Conservation (phyloP, 1,140 invertebrate species). For the Lineus longissimus region DNA sequence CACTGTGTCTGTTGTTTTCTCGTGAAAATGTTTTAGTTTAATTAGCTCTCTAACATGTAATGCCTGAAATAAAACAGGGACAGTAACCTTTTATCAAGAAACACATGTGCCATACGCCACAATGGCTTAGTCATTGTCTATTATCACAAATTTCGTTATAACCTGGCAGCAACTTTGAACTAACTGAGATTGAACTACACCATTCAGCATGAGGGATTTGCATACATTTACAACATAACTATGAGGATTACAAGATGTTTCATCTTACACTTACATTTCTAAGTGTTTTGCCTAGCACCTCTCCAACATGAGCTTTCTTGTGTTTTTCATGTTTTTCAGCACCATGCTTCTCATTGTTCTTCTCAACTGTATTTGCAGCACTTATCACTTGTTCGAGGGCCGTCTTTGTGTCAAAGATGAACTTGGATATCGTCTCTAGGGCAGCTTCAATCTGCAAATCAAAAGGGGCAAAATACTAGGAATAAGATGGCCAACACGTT, state of each 20-base stretch:
- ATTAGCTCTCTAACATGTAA: constrained; percentile 57
- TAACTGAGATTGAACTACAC: no score
- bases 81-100: no score
- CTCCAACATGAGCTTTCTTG: constrained; percentile 39
- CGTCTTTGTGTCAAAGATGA: constrained; percentile 57
- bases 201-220: no score
- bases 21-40: constrained; percentile 58
- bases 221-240: no score
- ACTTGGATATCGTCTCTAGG: constrained; percentile 56
- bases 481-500: no score
- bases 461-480: background rate
- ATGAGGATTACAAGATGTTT: no score
- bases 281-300: constrained; percentile 56
- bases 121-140: no score
- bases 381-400: constrained; percentile 59
- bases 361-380: constrained; percentile 43
- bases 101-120: no score
- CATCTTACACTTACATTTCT: constrained; percentile 57
- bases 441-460: constrained; percentile 57
- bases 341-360: constrained; percentile 23
- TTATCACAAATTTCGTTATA: no score
- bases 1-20: constrained; percentile 56
- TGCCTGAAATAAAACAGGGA: constrained; percentile 47
- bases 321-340: constrained; percentile 22
- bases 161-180: no score